Percentiles rank a stretch among this genome's conserved stretches.
These are phyloP conservation scores for Alloplasta piceator DNA, from an alignment of 2,888 invertebrate species.

Conservation along the genomic window DNA sequence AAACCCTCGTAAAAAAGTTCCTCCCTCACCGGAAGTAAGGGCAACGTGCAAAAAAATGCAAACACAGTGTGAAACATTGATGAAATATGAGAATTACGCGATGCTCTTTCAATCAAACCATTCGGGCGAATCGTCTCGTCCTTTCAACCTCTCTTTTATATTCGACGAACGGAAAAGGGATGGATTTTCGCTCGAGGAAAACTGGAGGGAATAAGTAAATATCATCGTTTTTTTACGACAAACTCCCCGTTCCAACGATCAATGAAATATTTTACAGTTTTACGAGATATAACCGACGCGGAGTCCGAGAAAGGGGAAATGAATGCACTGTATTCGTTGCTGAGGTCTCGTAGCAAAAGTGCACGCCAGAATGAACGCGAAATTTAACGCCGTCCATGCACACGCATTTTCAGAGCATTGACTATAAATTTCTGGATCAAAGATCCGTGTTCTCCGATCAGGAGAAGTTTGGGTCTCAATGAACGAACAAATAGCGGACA, in stretches of 20 bases:
- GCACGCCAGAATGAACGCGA: slow-evolving; percentile 72
- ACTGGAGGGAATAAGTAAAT: slow-evolving; percentile 8
- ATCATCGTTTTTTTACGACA: slow-evolving; percentile 29
- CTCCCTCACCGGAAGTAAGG: slow-evolving; percentile 15
- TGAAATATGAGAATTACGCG: neutral
- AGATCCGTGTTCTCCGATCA: slow-evolving; percentile 66
- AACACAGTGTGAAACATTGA: neutral
- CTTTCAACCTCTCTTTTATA: neutral
- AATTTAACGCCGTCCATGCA: slow-evolving; percentile 70
- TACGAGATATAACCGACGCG: neutral
- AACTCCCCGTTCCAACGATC: slow-evolving; percentile 36
- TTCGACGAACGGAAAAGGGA: neutral
- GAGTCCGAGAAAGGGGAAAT: neutral
- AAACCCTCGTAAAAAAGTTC: neutral
- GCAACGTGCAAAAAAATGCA: neutral
- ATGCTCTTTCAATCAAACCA: slow-evolving; percentile 15
- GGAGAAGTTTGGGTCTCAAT: neutral
- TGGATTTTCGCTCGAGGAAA: neutral
- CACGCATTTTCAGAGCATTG: slow-evolving; percentile 23
- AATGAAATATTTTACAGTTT: slow-evolving; percentile 40
- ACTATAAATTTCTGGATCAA: slow-evolving; percentile 75
- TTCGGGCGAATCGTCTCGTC: neutral
- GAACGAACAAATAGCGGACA: slow-evolving; percentile 1
- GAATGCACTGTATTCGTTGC: slow-evolving; percentile 3
- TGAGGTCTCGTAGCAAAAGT: neutral